These are phyloP conservation scores for Conus ventricosus DNA, from an alignment of 1,140 invertebrate genomes.

Conservation along the genomic window DNA sequence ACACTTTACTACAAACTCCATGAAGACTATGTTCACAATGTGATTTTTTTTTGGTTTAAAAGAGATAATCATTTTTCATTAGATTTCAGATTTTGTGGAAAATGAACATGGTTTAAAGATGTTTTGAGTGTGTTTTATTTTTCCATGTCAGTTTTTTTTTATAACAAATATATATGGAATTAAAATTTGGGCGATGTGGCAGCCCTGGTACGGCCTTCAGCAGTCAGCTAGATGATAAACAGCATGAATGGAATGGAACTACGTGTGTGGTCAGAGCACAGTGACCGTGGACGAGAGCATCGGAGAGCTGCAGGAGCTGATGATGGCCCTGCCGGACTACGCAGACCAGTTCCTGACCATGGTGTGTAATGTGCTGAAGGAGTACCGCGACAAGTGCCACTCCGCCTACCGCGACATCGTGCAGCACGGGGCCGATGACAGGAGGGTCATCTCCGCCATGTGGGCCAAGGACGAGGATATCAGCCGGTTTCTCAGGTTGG, in stretches of 20 bases:
- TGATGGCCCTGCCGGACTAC: conserved; percentile 84
- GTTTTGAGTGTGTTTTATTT: no score
- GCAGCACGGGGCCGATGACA: conserved; percentile 87
- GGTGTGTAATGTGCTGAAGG: conserved; percentile 82
- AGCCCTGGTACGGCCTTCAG: no score
- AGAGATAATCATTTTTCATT: no score
- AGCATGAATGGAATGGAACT: not conserved
- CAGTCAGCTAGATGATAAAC: no score
- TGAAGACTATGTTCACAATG: no score
- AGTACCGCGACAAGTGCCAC: conserved; percentile 86
- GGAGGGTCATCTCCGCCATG: conserved; percentile 87
- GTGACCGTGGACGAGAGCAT: conserved; percentile 84
- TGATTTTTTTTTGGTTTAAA: no score
- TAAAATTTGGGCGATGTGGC: no score
- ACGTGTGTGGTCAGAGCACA: conserved; percentile 78
- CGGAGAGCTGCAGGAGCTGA: conserved; percentile 81
- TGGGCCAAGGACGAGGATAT: conserved; percentile 98
- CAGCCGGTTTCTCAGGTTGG: conserved; percentile 82
- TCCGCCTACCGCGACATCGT: conserved; percentile 85
- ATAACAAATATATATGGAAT: no score
- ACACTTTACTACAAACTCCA: no score
- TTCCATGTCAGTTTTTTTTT: no score
- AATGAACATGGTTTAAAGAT: no score
- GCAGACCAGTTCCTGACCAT: conserved; percentile 83
- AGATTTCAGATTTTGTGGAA: no score